Base-by-base conservation (phyloP, 2,888 invertebrate genomes). In the Ametastegia equiseti region DNA sequence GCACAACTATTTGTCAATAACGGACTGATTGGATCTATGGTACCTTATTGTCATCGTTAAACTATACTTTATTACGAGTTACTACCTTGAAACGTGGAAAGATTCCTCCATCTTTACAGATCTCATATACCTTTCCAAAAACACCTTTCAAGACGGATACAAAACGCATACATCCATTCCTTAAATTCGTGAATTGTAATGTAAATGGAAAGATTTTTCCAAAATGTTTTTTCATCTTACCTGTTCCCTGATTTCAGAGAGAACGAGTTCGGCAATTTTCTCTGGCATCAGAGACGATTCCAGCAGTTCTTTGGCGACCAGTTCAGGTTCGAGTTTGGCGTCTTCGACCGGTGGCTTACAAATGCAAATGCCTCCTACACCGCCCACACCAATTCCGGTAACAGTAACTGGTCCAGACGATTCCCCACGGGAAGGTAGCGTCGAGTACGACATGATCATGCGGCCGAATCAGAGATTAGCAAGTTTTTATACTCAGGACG, bases 301-400 rank as follows among this genome's bases (percentile, higher is more conserved):
- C 4, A 90, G 95, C 79, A 94, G 94, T 86, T 95, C 95, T 65
- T 93, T 95, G 75, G 95, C 95, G 85, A 94, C 94, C 80, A 93
- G 94, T 88, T 94, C 94, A 0, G 88, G 88, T 77, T 89, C 90
- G 80, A 89, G 90, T 84, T 85, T 88, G 83, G 89, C 88, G 60
- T 90, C 91, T 23, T 90, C 90, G 42, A 87, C 86, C 36, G 89
- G 89, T 54, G 89, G 91, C 47, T 82, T 91, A 75, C 88, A 90
- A 82, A 88, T 90, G 89, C 86, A 88, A 93, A 81, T 93, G 93
- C 85, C 94, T 47, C 94, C 94, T 86, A 94, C 94, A 60, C 90
- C 92, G 47, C 88, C 90, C 13, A 92, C 91, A 80, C 92, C 93
- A 47, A 92, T 92, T 83, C 92, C 92, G 73, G 92, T 92, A 27